phyloP scores from a whole-genome alignment of 2,888 invertebrate genomes.

The Ceratothoa steindachneri region DNA sequence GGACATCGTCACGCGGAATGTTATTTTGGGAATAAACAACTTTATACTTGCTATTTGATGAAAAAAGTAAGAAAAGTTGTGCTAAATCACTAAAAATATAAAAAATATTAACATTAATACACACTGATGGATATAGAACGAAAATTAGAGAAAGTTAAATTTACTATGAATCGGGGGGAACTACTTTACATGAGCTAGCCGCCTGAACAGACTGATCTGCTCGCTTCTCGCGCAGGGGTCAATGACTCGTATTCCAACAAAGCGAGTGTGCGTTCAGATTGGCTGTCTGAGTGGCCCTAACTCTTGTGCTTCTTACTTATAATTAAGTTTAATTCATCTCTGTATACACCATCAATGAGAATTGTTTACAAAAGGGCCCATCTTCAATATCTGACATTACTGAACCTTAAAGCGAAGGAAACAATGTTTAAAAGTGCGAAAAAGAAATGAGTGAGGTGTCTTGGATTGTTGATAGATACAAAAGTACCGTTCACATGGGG shows the following conservation, averaged over 20 bases:
- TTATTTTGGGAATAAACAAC: too few species aligned
- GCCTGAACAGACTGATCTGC: background rate
- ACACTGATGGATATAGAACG: constrained; percentile 59
- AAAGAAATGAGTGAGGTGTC: background rate
- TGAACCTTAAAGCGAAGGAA: background rate
- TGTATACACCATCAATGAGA: background rate
- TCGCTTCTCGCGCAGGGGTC: background rate
- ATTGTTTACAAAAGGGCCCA: background rate
- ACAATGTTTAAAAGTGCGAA: background rate
- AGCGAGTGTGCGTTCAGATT: background rate
- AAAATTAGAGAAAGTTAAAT: background rate
- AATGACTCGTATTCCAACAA: constrained; percentile 5
- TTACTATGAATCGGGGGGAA: background rate
- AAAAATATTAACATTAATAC: too few species aligned
- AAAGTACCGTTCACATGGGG: constrained; percentile 10
- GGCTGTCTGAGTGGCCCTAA: background rate
- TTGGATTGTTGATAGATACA: background rate
- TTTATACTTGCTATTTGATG: too few species aligned
- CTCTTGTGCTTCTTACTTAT: background rate
- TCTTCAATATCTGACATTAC: background rate
- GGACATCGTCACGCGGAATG: too few species aligned
- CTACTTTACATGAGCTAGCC: background rate
- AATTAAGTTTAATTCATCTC: background rate
- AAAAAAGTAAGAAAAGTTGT: too few species aligned
- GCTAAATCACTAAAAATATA: too few species aligned